Evolutionary conservation across 2,113 vertebrate genomes (phyloP), one percentile per base, ranked within the genome.

Genomic region (Tetrax tetrax): DNA sequence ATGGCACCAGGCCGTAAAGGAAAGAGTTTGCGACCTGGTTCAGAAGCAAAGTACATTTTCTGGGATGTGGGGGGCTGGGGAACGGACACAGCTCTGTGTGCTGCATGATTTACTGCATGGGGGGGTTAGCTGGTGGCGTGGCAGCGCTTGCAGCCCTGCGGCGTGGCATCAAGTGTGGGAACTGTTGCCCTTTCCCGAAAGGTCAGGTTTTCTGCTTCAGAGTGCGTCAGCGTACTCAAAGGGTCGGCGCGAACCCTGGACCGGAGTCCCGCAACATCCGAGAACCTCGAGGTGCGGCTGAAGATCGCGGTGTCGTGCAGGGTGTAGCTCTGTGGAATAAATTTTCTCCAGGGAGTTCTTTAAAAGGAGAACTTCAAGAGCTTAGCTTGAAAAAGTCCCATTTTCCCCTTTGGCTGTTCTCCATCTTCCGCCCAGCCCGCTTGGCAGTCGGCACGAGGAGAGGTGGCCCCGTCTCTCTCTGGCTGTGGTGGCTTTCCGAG

Each of bases 401-500:
- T 83, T 68, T 86, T 50, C 20, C 63, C 25, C 59, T 48, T 22
- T 20, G 77, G 70, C 68, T 47, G 24, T 29, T 76, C 21, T 72
- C 77, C 38, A 2, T 18, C 83, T 47, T 27, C 78, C 3, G 5
- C 33, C 70, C 45, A 22, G 50, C 56, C 38, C 1, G 1, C 45
- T 35, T 91, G 77, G 86, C 76, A 64, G 82, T 12, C 69, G 10
- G 15, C 0, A 0, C 66, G 78, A 16, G 1, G 13, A 70, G 61
- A 23, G 56, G 38, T 25, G 70, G 25, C 51, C 51, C 59, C 41
- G 71, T n/a, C 8, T 41, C 38, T 22, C 66, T 35, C 37, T 56
- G 6, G 12, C 61, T 2, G 0, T 10, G 0, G 2, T 9, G 57
- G 28, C 74, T 85, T 76, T 57, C 57, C 11, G 9, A 31, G 68